A percentile compares a stretch with the other conserved stretches of the same genome.
phyloP scores from a whole-genome alignment of 2,797 vertebrate species.

The Neosilurus hyrtlii region DNA sequence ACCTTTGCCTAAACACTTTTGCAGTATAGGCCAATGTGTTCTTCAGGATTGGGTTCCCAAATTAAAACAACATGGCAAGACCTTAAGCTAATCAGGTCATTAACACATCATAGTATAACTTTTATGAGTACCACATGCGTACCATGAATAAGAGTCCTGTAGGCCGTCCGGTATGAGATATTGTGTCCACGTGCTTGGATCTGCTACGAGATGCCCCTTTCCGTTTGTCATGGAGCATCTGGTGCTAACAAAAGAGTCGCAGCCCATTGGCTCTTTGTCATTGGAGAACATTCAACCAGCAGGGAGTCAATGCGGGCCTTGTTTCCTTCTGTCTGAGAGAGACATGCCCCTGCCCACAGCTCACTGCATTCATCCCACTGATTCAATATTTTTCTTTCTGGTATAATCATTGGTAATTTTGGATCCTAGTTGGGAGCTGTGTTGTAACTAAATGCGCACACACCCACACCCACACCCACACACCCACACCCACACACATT shows the following conservation, averaged over 20 bases:
- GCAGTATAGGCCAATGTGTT: too few species aligned
- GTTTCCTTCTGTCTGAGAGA: conserved; percentile 14
- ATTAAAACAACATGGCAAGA: too few species aligned
- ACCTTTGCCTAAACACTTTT: too few species aligned
- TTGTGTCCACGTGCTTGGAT: conserved; percentile 43
- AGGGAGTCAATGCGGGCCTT: conserved; percentile 64
- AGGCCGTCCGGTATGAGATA: neutral
- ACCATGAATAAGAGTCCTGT: too few species aligned
- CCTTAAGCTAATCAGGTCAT: too few species aligned
- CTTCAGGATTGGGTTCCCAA: too few species aligned
- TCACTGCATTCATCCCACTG: neutral
- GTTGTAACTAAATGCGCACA: too few species aligned
- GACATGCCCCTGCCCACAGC: neutral
- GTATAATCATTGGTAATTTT: neutral
- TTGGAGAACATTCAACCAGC: conserved; percentile 66
- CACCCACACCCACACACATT: too few species aligned
- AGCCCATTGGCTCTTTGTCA: conserved; percentile 59
- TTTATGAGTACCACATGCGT: too few species aligned
- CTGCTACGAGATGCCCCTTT: conserved; percentile 59
- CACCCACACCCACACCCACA: too few species aligned
- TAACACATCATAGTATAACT: too few species aligned
- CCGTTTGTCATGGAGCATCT: conserved; percentile 66
- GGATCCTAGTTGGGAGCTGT: neutral
- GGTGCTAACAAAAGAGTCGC: conserved; percentile 69
- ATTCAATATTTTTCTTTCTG: neutral